Percentiles rank a stretch among this genome's conserved stretches.
These are phyloP conservation scores for Eclectus roratus DNA, from an alignment of 2,113 vertebrate genomes.

Conservation along the genomic window DNA sequence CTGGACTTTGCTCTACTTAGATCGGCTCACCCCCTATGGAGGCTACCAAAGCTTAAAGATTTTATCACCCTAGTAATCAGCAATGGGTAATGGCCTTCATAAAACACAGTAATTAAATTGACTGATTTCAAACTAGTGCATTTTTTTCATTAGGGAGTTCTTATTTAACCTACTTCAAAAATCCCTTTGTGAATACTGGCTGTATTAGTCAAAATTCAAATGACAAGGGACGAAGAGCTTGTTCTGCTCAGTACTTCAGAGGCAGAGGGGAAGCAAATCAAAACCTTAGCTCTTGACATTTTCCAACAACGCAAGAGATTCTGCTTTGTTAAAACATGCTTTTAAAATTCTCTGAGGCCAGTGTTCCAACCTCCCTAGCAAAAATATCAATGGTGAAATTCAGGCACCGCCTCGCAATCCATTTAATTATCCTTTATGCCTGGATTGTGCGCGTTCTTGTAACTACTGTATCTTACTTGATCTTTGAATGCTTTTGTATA, in stretches of 20 bases:
- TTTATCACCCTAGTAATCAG: slow-evolving; percentile 64
- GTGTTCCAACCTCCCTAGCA: neutral
- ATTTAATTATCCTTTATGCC: slow-evolving; percentile 8
- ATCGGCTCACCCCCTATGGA: slow-evolving; percentile 57
- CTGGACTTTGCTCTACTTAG: slow-evolving; percentile 65
- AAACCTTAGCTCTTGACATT: neutral
- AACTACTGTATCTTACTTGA: neutral
- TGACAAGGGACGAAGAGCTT: neutral
- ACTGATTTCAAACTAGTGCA: slow-evolving; percentile 65
- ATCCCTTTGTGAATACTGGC: slow-evolving; percentile 49
- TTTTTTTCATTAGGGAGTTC: slow-evolving; percentile 68
- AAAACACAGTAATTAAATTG: slow-evolving; percentile 71
- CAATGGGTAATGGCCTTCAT: slow-evolving; percentile 64
- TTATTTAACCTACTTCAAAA: slow-evolving; percentile 57
- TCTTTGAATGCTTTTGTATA: neutral
- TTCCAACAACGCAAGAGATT: neutral
- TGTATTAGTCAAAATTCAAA: neutral
- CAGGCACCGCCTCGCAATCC: neutral
- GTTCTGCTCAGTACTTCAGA: neutral
- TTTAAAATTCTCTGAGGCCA: neutral
- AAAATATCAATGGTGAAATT: slow-evolving; percentile 6
- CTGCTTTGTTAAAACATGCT: slow-evolving; percentile 27
- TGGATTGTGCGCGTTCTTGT: neutral
- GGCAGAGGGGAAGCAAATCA: neutral
- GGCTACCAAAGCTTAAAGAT: slow-evolving; percentile 59